These are phyloP conservation scores for Anthopleura sola DNA, from an alignment of 64 coral and sea anemone genomes.

Conservation along the genomic window DNA sequence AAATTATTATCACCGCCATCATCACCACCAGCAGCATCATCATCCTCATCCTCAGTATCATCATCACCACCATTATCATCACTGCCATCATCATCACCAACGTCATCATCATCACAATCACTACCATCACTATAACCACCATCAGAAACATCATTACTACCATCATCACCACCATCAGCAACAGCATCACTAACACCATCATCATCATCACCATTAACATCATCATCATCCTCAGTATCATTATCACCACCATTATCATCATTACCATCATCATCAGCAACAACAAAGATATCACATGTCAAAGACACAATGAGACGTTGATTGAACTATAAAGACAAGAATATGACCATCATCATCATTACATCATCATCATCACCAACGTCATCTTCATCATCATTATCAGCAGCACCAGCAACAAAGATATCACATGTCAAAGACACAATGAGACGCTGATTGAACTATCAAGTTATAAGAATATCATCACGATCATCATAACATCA, in stretches of 20 bases:
- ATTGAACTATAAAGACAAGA: too few species aligned
- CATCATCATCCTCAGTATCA: neutral
- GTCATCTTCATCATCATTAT: neutral
- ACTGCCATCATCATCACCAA: neutral
- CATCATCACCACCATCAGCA: neutral
- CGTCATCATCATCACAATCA: neutral
- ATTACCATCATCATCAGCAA: neutral
- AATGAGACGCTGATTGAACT: too few species aligned
- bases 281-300: too few species aligned
- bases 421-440: too few species aligned
- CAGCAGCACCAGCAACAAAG: too few species aligned
- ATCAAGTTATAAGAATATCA: too few species aligned
- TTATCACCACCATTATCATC: neutral
- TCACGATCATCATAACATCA: too few species aligned
- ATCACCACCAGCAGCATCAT: too few species aligned
- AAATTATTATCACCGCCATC: neutral
- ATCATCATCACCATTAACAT: neutral
- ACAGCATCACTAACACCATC: neutral
- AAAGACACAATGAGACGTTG: too few species aligned
- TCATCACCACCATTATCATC: neutral
- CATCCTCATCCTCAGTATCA: neutral
- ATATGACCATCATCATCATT: neutral
- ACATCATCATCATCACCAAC: neutral
- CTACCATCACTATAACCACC: neutral
- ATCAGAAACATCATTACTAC: neutral